phyloP scores from a whole-genome alignment of 2,888 invertebrate genomes.

The Teleiodes luculella region DNA sequence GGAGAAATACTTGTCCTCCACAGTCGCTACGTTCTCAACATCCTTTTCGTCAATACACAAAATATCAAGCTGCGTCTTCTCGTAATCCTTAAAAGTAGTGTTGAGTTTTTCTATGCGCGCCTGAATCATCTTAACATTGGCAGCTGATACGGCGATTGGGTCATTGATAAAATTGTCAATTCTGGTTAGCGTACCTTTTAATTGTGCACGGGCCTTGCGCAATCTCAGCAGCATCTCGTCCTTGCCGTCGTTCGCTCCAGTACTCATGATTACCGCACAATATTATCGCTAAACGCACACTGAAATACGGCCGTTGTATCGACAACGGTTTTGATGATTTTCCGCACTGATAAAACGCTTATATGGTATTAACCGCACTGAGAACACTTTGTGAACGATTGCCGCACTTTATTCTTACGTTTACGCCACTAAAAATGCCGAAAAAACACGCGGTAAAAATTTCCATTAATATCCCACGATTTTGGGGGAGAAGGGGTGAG shows the following conservation, averaged over 20 bases:
- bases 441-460: too few relatives aligned
- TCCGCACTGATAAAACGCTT: neutral
- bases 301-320: neutral
- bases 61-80: conserved; percentile 9
- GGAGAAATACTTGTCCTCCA: neutral
- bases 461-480: too few relatives aligned
- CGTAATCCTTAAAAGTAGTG: conserved; percentile 2
- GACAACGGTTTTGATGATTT: neutral
- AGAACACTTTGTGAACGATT: neutral
- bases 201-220: neutral
- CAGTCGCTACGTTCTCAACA: neutral
- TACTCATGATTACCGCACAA: neutral
- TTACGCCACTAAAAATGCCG: neutral
- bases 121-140: conserved; percentile 2
- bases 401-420: neutral
- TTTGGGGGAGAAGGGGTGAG: too few relatives aligned
- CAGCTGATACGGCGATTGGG: neutral
- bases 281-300: neutral
- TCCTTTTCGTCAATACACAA: conserved; percentile 8
- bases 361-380: neutral
- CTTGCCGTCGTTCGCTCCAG: neutral
- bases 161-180: conserved; percentile 12
- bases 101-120: conserved; percentile 10
- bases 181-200: conserved; percentile 7
- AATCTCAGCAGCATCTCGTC: neutral